Conservation (phyloP, 2,888 invertebrate species). For the Agrilus cyanescens region DNA sequence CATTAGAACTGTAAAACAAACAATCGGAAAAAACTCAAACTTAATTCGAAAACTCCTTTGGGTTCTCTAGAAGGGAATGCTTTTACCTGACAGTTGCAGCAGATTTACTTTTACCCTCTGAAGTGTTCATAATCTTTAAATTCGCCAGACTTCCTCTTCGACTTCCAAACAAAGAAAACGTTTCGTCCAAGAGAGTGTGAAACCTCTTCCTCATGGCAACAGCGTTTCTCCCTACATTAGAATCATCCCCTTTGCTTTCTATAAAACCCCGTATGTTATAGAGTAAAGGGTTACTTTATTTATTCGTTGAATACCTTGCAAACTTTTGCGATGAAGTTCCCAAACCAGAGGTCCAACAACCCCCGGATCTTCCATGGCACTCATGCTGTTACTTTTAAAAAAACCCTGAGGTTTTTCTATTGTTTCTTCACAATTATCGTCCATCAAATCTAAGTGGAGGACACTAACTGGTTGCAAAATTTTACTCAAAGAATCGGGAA, state of each 20-base stretch:
- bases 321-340: constrained; percentile 64
- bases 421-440: constrained; percentile 22
- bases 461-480: constrained; percentile 71
- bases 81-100: constrained; percentile 22
- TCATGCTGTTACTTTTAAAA: constrained; percentile 47
- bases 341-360: constrained; percentile 75
- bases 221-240: constrained; percentile 36
- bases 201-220: constrained; percentile 60
- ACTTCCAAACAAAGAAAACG: constrained; percentile 63
- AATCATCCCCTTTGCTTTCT: constrained; percentile 21
- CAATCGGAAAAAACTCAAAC: too few relatives aligned
- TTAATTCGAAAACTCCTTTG: not conserved
- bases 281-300: not conserved
- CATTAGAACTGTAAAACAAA: constrained; percentile 6
- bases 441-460: constrained; percentile 50
- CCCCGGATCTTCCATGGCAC: constrained; percentile 60
- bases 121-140: too few relatives aligned
- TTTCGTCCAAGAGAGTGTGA: constrained; percentile 67
- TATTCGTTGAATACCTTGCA: constrained; percentile 39
- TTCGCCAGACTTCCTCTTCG: constrained; percentile 41
- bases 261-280: not conserved
- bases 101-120: constrained; percentile 34
- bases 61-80: not conserved
- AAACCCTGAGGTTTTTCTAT: constrained; percentile 12
- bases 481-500: constrained; percentile 66